A percentile compares a stretch with the other conserved stretches of the same genome.
phyloP scores from a whole-genome alignment of 2,797 vertebrate species.

The Simalia tracyae region DNA sequence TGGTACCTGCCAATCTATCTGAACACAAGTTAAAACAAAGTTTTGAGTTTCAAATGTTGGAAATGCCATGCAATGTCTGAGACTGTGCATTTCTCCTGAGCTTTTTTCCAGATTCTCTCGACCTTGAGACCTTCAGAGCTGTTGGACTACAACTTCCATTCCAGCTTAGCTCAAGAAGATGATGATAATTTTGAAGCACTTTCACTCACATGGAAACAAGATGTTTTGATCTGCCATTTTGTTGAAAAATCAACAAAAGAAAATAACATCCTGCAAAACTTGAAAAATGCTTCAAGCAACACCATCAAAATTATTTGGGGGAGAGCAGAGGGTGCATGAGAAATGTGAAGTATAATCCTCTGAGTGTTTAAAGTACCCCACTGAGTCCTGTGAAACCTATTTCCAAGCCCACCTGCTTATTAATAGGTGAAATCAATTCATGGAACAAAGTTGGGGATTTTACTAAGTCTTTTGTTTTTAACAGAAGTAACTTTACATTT shows the following conservation, averaged over 20 bases:
- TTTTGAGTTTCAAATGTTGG: not conserved
- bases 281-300: not conserved
- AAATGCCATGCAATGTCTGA: not conserved
- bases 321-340: not conserved
- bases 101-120: not conserved
- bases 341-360: not conserved
- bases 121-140: not conserved
- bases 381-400: not conserved
- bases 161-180: not conserved
- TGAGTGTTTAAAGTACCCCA: not conserved
- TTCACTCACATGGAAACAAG: not conserved
- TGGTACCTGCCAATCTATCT: not conserved
- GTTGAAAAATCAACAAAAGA: not conserved
- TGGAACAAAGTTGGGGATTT: not conserved
- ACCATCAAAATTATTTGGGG: not conserved
- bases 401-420: not conserved
- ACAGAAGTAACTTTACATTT: not conserved
- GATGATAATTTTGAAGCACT: not conserved
- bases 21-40: not conserved
- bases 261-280: not conserved
- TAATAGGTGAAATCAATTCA: not conserved
- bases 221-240: not conserved
- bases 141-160: not conserved
- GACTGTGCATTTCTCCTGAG: not conserved
- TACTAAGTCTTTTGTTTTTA: not conserved